Percentiles rank a stretch among this genome's conserved stretches.
These are phyloP conservation scores for Labeo rohita DNA, from an alignment of 2,113 vertebrate species.

Conservation along the genomic window DNA sequence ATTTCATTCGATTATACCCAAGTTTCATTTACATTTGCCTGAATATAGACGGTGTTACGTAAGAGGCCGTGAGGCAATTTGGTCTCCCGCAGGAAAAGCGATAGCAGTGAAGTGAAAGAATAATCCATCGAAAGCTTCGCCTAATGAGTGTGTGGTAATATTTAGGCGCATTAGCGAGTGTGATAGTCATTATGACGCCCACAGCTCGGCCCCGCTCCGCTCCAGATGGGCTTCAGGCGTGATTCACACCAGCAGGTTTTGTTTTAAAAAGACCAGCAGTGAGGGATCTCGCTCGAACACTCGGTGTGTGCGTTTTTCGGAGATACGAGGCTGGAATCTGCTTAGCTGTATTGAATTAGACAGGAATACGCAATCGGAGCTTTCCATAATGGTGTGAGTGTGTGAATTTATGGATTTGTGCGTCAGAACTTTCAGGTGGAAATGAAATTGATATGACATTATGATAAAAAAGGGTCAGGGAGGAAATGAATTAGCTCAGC, in stretches of 20 bases:
- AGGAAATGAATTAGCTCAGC: background rate
- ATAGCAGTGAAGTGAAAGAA: background rate
- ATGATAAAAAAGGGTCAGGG: background rate
- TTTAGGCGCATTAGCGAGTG: constrained; percentile 41
- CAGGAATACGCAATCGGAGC: background rate
- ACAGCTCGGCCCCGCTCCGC: constrained; percentile 2
- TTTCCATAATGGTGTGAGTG: background rate
- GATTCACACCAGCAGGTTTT: constrained; percentile 46
- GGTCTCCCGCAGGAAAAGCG: background rate
- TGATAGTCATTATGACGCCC: constrained; percentile 41
- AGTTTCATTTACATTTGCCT: background rate
- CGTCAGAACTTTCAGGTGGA: constrained; percentile 17
- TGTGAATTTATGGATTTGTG: constrained; percentile 47
- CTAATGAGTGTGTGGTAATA: constrained; percentile 36
- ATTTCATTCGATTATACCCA: background rate
- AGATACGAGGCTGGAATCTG: constrained; percentile 24
- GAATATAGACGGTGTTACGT: background rate
- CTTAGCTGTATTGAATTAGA: constrained; percentile 12
- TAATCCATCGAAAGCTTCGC: background rate
- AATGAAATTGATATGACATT: constrained; percentile 43
- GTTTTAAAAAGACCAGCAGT: constrained; percentile 35
- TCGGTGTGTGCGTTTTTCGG: constrained; percentile 1
- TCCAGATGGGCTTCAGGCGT: constrained; percentile 48
- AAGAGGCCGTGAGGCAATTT: background rate
- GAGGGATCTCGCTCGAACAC: constrained; percentile 15